A percentile compares a stretch with the other conserved stretches of the same genome.
phyloP scores from a whole-genome alignment of 2,797 vertebrate species.

The Lophotriccus pileatus region DNA sequence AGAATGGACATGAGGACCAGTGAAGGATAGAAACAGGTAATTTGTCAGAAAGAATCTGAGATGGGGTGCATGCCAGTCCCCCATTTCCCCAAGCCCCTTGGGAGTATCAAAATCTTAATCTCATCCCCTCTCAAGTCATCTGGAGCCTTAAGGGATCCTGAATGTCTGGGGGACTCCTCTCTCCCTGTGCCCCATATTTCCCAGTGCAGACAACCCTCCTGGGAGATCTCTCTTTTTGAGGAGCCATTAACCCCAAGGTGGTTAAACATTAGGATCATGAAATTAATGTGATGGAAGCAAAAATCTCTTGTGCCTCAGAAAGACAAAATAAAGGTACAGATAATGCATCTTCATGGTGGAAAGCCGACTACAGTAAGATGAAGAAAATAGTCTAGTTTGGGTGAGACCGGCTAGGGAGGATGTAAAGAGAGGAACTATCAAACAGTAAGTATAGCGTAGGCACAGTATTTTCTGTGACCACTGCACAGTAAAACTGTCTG shows the following conservation, averaged over 20 bases:
- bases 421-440: not conserved
- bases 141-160: not conserved
- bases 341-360: not conserved
- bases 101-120: not conserved
- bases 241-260: not conserved
- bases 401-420: not conserved
- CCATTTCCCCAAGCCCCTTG: not conserved
- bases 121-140: not conserved
- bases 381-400: not conserved
- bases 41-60: not conserved
- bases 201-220: not conserved
- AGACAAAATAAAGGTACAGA: not conserved
- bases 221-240: not conserved
- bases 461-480: not conserved
- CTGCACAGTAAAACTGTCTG: not conserved
- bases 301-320: not conserved
- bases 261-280: not conserved
- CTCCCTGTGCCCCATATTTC: not conserved
- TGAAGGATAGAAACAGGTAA: not conserved
- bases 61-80: not conserved
- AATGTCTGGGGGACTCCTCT: not conserved
- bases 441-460: not conserved
- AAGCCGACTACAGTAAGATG: not conserved
- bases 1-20: rapidly evolving
- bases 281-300: not conserved